These are phyloP conservation scores for Meiosimyza platycephala DNA, from an alignment of 2,888 invertebrate species.

Conservation along the genomic window DNA sequence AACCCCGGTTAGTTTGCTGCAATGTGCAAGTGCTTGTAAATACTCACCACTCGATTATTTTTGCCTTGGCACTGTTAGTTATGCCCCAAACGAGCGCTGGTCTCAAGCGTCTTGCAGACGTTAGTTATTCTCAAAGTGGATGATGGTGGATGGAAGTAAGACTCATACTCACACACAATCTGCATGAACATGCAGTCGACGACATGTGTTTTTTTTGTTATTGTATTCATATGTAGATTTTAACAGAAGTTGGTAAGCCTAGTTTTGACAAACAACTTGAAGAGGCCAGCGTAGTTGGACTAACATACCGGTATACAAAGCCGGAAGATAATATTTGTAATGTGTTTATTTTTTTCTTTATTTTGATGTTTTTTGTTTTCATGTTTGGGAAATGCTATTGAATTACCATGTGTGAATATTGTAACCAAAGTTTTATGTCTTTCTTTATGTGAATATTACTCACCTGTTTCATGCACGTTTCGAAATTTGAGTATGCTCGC, in stretches of 20 bases:
- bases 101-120: too few relatives aligned
- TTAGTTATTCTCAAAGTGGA: too few relatives aligned
- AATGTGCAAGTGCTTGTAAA: too few relatives aligned
- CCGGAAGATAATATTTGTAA: conserved; percentile 19
- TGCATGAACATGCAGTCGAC: too few relatives aligned
- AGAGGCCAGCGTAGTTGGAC: neutral
- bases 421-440: too few relatives aligned
- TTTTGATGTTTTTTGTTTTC: neutral
- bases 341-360: neutral
- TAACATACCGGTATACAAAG: conserved; percentile 6
- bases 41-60: too few relatives aligned
- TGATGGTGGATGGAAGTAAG: too few relatives aligned
- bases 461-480: conserved; percentile 24
- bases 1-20: neutral
- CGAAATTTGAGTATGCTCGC: neutral
- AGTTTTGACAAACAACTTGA: neutral
- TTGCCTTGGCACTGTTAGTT: too few relatives aligned
- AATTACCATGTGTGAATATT: conserved; percentile 5
- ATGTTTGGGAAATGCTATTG: conserved; percentile 15
- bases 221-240: neutral
- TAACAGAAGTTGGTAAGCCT: neutral
- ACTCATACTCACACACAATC: neutral
- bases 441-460: neutral
- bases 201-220: neutral
- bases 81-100: too few relatives aligned